Conservation (phyloP, 2,113 vertebrate species). For the Telmatochromis brichardi region DNA sequence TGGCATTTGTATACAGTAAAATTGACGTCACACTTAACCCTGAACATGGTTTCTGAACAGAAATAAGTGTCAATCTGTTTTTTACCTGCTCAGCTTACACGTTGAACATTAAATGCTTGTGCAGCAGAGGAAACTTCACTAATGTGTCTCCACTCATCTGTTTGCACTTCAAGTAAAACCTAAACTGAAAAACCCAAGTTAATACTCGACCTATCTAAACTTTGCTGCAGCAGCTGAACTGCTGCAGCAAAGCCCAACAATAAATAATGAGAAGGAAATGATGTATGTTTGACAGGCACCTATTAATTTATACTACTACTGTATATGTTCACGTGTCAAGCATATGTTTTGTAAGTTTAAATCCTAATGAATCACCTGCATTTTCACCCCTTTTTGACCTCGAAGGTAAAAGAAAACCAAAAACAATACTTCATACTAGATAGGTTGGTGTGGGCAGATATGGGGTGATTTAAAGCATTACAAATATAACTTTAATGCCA, state of each 20-base stretch:
- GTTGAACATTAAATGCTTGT: background rate
- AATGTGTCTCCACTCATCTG: background rate
- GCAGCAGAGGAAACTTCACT: background rate
- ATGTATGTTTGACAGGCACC: background rate
- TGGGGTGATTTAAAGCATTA: background rate
- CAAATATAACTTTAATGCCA: background rate
- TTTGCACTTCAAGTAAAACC: background rate
- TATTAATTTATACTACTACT: background rate
- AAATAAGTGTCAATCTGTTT: background rate
- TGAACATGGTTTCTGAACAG: background rate
- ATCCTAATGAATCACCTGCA: background rate
- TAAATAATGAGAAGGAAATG: background rate
- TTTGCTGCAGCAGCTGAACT: background rate
- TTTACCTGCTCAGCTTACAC: background rate
- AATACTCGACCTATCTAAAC: background rate
- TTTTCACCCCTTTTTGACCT: background rate
- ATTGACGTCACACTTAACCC: fast-evolving
- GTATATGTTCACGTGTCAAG: background rate
- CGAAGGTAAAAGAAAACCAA: fast-evolving
- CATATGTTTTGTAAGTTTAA: background rate
- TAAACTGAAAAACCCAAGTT: background rate
- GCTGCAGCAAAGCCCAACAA: background rate
- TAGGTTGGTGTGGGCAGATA: background rate
- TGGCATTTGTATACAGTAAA: background rate
- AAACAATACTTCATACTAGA: background rate